These are phyloP conservation scores for Deroptyus accipitrinus DNA, from an alignment of 2,113 vertebrate species.

Conservation along the genomic window DNA sequence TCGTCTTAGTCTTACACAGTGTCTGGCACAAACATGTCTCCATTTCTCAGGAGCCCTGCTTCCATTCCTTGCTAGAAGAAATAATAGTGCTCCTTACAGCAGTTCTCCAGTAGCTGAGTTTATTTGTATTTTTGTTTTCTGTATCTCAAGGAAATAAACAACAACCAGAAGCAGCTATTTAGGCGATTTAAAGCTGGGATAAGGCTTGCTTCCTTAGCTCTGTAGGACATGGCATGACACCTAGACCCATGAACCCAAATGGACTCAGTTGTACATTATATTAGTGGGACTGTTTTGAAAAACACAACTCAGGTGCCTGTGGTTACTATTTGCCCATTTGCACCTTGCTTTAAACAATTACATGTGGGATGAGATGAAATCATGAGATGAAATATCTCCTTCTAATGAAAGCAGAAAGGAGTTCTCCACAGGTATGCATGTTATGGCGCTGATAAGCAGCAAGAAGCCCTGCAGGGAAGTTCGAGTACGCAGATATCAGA, in stretches of 20 bases:
- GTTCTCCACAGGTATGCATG: not conserved
- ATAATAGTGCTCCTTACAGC: not conserved
- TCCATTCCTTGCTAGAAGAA: not conserved
- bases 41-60: not conserved
- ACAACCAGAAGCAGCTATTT: not conserved
- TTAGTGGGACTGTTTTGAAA: not conserved
- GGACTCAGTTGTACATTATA: not conserved
- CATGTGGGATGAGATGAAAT: not conserved
- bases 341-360: conserved; percentile 9
- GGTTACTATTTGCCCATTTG: not conserved
- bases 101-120: not conserved
- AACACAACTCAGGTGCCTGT: not conserved
- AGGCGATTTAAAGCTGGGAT: not conserved
- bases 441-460: not conserved
- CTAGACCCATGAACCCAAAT: not conserved
- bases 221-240: not conserved
- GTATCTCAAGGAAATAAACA: not conserved
- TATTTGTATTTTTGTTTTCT: not conserved
- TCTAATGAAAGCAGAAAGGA: not conserved
- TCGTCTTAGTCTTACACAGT: not conserved
- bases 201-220: not conserved
- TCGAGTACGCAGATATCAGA: not conserved
- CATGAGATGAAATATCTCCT: not conserved
- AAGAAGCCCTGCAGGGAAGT: not conserved
- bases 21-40: not conserved